Evolutionary conservation across 2,113 vertebrate species (phyloP), one percentile per base, ranked within the genome.

Genomic region (Proterorhinus semilunaris): DNA sequence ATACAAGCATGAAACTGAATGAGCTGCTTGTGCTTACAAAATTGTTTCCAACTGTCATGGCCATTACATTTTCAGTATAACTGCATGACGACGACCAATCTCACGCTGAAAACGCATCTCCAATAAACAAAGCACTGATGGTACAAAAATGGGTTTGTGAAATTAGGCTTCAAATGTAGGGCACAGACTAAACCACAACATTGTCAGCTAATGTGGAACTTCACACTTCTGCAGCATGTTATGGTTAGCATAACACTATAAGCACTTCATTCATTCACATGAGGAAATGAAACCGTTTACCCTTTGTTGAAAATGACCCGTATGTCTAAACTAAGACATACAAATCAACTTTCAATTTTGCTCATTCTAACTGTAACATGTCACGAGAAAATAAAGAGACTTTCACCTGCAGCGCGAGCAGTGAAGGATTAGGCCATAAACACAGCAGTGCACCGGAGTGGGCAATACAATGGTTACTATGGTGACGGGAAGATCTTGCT

Each of bases 401-500:
- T 58, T 50, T 78, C 51, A 72, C 66, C 54, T 71, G 66, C 73
- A 79, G 72, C 68, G 49, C 67, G 82, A 80, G 67, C 59, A 72
- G 64, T 81, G 72, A 74, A 89, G 74, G 85, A 88, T 88, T 83
- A 82, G 83, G 86, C 84, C 79, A 73, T 84, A 88, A 88, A 85
- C 84, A 88, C 80, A 63, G 75, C 68, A 62, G 79, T 83, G 76
- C 73, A 63, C 63, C 74, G 85, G 75, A 85, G 86, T 87, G 82
- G 84, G 88, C 83, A 85, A 87, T 77, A 89, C 81, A 87, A 87
- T 79, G 82, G 88, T 90, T 90, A 85, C 89, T 71, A 91, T 91
- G 89, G 88, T 72, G 79, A 91, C 82, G 66, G 69, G 79, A 81
- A 75, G 83, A 86, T 86, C 88, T 72, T 71, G 82, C 81, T 81